Evolutionary conservation across 2,888 invertebrate genomes (phyloP).

Genomic region (Caenorhabditis virilis): DNA sequence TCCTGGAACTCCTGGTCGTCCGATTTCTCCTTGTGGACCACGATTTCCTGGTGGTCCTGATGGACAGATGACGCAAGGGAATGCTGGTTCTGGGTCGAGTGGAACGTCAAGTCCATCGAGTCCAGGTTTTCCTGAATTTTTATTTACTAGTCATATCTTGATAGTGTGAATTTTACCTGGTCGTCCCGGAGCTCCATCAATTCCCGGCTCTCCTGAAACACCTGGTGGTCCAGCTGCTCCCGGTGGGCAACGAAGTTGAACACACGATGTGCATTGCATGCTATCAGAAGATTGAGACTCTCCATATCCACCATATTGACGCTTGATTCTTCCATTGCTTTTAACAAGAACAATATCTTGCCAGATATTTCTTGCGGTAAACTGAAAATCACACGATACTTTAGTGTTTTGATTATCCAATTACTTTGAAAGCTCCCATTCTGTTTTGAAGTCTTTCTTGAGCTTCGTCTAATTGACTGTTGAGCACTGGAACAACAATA

Average conservation of each 20-base stretch:
- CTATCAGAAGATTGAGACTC: constrained; percentile 39
- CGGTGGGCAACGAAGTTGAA: constrained; percentile 67
- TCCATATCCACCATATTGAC: constrained; percentile 55
- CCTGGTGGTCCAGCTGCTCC: constrained; percentile 68
- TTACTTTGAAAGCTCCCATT: constrained; percentile 65
- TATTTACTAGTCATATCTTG: not conserved
- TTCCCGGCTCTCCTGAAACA: constrained; percentile 61
- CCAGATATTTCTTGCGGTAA: constrained; percentile 64
- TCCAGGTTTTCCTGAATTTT: constrained; percentile 59
- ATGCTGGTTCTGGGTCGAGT: constrained; percentile 67
- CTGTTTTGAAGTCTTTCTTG: constrained; percentile 57
- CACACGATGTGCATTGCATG: constrained; percentile 65
- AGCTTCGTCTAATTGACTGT: constrained; percentile 59
- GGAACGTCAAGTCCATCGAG: constrained; percentile 68
- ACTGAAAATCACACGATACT: too few relatives aligned
- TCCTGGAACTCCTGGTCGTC: constrained; percentile 60
- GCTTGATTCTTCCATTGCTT: constrained; percentile 51
- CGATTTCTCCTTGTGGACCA: constrained; percentile 66
- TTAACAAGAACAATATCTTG: constrained; percentile 63
- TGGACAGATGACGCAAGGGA: constrained; percentile 68
- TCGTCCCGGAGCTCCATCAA: constrained; percentile 53
- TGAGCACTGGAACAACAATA: constrained; percentile 54
- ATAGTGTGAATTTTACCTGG: constrained; percentile 20
- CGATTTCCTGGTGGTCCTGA: constrained; percentile 66
- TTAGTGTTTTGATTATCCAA: too few relatives aligned